These are phyloP conservation scores for Drosophila yakuba DNA, from an alignment of 1,140 invertebrate species.

Conservation along the genomic window DNA sequence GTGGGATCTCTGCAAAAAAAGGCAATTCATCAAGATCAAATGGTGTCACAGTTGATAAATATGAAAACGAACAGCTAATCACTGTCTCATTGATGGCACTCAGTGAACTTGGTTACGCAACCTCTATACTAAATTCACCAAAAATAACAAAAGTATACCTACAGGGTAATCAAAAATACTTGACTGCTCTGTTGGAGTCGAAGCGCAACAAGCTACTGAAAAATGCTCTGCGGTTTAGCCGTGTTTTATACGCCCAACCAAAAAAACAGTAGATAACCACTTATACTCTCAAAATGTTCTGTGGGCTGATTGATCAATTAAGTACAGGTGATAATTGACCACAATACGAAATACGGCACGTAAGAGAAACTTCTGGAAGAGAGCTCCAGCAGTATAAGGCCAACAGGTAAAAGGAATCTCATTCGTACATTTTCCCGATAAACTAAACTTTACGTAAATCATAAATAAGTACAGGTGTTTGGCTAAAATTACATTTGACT, in stretches of 20 bases:
- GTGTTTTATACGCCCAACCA: constrained; percentile 26
- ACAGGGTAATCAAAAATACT: constrained; percentile 10
- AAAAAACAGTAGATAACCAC: constrained; percentile 11
- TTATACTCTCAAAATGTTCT: not conserved
- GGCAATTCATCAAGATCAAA: constrained; percentile 14
- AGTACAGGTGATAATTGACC: constrained; percentile 49
- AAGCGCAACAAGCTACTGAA: constrained; percentile 41
- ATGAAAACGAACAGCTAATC: constrained; percentile 25
- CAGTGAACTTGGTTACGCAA: constrained; percentile 28
- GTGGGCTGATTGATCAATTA: constrained; percentile 49
- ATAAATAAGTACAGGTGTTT: not conserved
- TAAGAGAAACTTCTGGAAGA: not conserved
- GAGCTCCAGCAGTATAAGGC: not conserved
- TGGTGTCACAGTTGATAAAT: constrained; percentile 21
- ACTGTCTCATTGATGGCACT: constrained; percentile 38
- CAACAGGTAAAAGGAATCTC: not conserved
- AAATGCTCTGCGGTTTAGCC: not conserved
- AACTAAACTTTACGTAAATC: constrained; percentile 3
- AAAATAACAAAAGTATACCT: constrained; percentile 23
- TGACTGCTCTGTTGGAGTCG: constrained; percentile 17
- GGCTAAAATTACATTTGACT: not conserved
- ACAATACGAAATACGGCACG: not conserved
- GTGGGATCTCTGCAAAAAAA: constrained; percentile 7
- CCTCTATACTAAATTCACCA: constrained; percentile 10
- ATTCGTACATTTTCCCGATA: not conserved